Conservation (phyloP, 2,797 vertebrate genomes). For the Crotalus adamanteus region DNA sequence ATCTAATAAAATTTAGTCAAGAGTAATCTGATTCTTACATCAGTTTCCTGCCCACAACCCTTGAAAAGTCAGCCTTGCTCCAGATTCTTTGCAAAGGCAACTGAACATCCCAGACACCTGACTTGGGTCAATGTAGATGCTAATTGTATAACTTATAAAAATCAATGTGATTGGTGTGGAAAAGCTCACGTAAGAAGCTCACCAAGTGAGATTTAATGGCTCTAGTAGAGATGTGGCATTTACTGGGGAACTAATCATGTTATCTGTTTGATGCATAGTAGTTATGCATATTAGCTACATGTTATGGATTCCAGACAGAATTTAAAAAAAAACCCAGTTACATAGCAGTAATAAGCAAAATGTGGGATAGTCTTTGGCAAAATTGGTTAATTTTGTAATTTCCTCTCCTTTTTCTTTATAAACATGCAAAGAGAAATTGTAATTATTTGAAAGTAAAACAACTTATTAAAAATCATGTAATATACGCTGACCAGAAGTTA, state of each 20-base stretch:
- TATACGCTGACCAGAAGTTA: not conserved
- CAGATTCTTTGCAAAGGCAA: too few relatives aligned
- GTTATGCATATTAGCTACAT: not conserved
- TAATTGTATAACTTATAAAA: not conserved
- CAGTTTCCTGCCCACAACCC: not conserved
- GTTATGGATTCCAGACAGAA: not conserved
- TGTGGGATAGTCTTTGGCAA: not conserved
- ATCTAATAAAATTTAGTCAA: not conserved
- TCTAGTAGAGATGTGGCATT: not conserved
- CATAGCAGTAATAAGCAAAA: not conserved
- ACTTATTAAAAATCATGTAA: not conserved
- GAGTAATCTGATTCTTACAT: not conserved
- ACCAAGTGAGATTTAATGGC: not conserved
- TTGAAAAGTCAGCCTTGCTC: not conserved
- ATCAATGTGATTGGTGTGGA: not conserved
- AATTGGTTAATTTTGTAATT: not conserved
- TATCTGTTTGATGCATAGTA: not conserved
- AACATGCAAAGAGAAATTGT: not conserved
- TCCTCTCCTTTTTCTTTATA: not conserved
- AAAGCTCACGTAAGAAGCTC: not conserved
- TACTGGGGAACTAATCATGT: not conserved
- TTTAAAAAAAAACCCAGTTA: not conserved
- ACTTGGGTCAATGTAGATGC: not conserved
- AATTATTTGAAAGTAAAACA: not conserved
- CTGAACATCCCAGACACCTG: too few relatives aligned